These are phyloP conservation scores for Pseudolycoriella hygida DNA, from an alignment of 2,888 invertebrate genomes.

Conservation along the genomic window DNA sequence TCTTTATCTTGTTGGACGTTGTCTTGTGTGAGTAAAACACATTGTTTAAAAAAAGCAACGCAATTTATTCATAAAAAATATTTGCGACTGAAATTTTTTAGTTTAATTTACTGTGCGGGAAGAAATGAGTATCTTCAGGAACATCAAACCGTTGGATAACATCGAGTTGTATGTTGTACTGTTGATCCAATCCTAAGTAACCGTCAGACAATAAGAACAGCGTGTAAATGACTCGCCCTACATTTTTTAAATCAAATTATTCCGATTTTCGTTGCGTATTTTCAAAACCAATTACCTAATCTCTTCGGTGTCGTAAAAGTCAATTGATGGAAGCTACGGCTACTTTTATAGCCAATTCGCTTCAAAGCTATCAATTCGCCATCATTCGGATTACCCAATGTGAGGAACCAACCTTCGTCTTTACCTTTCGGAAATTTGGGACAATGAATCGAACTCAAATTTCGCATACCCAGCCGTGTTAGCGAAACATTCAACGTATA, in stretches of 20 bases:
- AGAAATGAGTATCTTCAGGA: too few relatives aligned
- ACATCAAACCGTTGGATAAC: too few relatives aligned
- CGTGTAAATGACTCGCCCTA: slow-evolving; percentile 59
- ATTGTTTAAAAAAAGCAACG: too few relatives aligned
- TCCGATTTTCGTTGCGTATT: too few relatives aligned
- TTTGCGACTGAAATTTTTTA: too few relatives aligned
- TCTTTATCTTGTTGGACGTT: too few relatives aligned
- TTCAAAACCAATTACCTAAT: slow-evolving; percentile 10
- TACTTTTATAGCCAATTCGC: slow-evolving; percentile 40
- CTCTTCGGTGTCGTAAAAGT: slow-evolving; percentile 42
- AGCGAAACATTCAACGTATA: slow-evolving; percentile 46
- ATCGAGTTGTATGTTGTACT: slow-evolving; percentile 44
- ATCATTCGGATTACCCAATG: slow-evolving; percentile 54
- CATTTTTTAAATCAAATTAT: too few relatives aligned
- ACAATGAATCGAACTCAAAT: slow-evolving; percentile 52
- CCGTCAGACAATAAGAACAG: slow-evolving; percentile 82
- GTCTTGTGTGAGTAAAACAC: too few relatives aligned
- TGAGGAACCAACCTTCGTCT: slow-evolving; percentile 89
- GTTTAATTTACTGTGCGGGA: too few relatives aligned
- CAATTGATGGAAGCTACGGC: slow-evolving; percentile 32
- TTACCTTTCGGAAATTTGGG: slow-evolving; percentile 84
- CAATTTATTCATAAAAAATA: too few relatives aligned
- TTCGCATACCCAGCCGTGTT: slow-evolving; percentile 33
- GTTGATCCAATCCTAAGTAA: slow-evolving; percentile 87
- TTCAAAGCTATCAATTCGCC: slow-evolving; percentile 70